Percentiles rank a stretch among this genome's conserved stretches.
Evolutionary conservation across 2,113 vertebrate genomes (phyloP).

Genomic region (Prinia subflava): DNA sequence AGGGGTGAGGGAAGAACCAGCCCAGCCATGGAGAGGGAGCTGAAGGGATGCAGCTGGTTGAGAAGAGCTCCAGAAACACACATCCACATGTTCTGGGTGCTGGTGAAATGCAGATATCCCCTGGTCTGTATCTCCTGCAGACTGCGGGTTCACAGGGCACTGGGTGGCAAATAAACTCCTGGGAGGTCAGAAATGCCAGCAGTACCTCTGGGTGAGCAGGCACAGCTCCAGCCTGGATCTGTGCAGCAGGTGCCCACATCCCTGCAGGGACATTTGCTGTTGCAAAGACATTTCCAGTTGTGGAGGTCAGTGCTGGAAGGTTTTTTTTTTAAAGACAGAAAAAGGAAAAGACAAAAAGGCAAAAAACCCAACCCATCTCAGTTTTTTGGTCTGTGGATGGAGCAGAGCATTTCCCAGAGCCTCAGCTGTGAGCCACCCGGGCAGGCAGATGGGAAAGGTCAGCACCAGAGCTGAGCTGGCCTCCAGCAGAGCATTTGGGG

Average conservation of each 20-base stretch:
- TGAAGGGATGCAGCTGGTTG: not conserved
- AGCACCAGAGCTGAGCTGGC: not conserved
- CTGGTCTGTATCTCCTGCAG: not conserved
- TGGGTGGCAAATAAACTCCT: not conserved
- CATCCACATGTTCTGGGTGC: accelerated
- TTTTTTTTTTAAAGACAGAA: not conserved
- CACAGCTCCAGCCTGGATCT: not conserved
- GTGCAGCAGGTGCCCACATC: not conserved
- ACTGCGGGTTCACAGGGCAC: not conserved
- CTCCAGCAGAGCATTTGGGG: not conserved
- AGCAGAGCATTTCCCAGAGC: not conserved
- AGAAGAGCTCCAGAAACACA: not conserved
- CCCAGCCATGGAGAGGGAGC: not conserved
- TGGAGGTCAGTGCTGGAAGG: not conserved
- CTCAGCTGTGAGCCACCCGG: accelerated
- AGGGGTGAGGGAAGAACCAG: not conserved
- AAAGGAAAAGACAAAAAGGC: not conserved
- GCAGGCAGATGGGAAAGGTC: not conserved
- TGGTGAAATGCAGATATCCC: not conserved
- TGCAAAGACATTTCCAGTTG: not conserved
- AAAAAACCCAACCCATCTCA: not conserved
- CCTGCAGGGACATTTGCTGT: not conserved
- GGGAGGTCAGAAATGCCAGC: not conserved
- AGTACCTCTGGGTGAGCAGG: not conserved
- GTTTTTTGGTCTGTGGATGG: not conserved